Base-by-base conservation (phyloP, 2,797 vertebrate species). In the Lepidocolaptes lacrymiger region DNA sequence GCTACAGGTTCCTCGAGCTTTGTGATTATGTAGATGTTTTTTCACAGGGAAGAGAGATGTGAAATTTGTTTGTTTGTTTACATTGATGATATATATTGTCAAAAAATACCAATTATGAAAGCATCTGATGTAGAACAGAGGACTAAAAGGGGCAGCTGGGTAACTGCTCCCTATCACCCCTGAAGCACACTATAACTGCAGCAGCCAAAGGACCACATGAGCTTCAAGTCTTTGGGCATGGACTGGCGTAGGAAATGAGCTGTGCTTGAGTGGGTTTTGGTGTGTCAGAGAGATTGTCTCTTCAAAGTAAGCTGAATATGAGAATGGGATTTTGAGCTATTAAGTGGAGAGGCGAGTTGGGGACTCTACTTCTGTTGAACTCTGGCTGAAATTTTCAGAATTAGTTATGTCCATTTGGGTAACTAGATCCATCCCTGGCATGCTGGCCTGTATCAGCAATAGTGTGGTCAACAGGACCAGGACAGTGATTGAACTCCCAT, bases 291-390 rank as follows among this genome's bases (percentile, higher is more conserved):
- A 30, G n/a, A 62, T 39, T n/a, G 36, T 46, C 32, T 78, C 39
- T 69, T 46, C 3, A 5, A 62, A 75, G 21, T 22, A 55, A 87
- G 30, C 49, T 81, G 62, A 54, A 81, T 72, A 62, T 39, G 39
- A 58, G 46, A 86, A 68, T 12, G 22, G 30, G 15, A 78, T 54
- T 89, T 77, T 67, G 56, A 88, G 30, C 30, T 78, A 14, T 54
- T 74, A 80, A 54, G 20, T 14, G 8, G 10, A 84, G 62, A 88
- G 46, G 9, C 28, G 48, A 78, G 20, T 2, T n/a, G 6, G 21
- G 27, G 14, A 76, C 13, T 44, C n/a, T 39, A 44, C 7, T 37
- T 59, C 28, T 77, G 8, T 46, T 0, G 0, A 74, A 67, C 9
- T 44, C 32, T 56, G 1, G 0, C 13, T 55, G 77, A 76, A 82